Base-by-base conservation (phyloP, 2,113 vertebrate species). In the Oryzias melastigma region DNA sequence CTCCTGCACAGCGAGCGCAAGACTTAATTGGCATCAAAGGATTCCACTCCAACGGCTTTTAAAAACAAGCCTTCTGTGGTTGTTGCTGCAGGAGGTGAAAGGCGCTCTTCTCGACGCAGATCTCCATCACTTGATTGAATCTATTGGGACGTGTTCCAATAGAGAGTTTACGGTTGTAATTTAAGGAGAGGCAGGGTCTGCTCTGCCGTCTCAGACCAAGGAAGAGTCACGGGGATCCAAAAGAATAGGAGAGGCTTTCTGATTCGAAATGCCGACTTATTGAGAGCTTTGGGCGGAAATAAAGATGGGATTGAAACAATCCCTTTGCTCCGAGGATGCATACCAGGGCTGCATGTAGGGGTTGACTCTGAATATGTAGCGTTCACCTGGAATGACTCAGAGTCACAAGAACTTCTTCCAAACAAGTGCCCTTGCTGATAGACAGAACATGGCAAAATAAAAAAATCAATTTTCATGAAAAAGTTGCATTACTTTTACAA, bases 1-100 rank as follows among this genome's bases (percentile, higher is more conserved):
- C 58, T 42, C 46, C 8, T 58, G 55, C 62, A 58, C 55, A 51
- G 1, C 17, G 40, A 61, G 47, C 54, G 58, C 25, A 14, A 5
- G 22, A 24, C 49, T 56, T 49, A 55, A 71, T 25, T 45, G 63
- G 58, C 50, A 63, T 76, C 62, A 70, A 47, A 72, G 12, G 48
- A 64, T 42, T 71, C 2, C 67, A 66, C 67, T 52, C 18, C 41
- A 19, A 15, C n/a, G 7, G 25, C 24, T 58, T 61, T 62, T 55
- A 47, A 35, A 35, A 35, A 35, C 10, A 35, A 35, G 29, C 29
- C 3, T 35, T 35, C 35, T 12, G 35, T 12, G 13, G 4, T 35
- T 25, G 19, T 56, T 57, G 50, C 40, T 48, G 15, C 50, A 20
- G 18, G 46, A 64, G 55, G 60, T 54, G 51, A 20, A 55, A 62